Evolutionary conservation across 2,888 invertebrate species (phyloP).

Genomic region (Geotrupes spiniger): DNA sequence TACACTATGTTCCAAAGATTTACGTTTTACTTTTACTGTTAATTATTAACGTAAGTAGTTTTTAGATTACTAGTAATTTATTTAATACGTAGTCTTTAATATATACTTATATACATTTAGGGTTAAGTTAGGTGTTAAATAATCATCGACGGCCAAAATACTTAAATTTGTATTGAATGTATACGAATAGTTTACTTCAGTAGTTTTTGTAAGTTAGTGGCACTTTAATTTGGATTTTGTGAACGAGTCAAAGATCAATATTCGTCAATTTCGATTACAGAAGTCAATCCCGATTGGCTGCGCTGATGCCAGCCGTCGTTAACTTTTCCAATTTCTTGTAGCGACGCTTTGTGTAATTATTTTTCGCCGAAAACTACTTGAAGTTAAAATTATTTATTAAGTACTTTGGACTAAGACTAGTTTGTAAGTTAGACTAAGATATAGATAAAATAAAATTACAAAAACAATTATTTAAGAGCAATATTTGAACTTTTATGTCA

Average conservation of each 20-base stretch:
- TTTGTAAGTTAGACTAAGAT: not conserved
- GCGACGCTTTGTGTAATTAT: too few relatives aligned
- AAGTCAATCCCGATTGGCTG: too few relatives aligned
- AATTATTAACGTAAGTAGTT: constrained; percentile 16
- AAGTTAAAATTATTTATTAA: too few relatives aligned
- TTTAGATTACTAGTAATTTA: constrained; percentile 20
- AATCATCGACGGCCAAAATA: constrained; percentile 4
- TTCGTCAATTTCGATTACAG: too few relatives aligned
- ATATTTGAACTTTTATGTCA: constrained; percentile 29
- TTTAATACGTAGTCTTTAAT: constrained; percentile 8
- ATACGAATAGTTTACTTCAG: not conserved
- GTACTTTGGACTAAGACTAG: too few relatives aligned
- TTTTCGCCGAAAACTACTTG: too few relatives aligned
- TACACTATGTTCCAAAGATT: constrained; percentile 24
- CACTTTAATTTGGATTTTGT: too few relatives aligned
- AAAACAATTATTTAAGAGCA: constrained; percentile 27
- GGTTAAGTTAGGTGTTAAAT: constrained; percentile 8
- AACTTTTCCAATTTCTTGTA: too few relatives aligned
- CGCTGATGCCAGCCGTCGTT: too few relatives aligned
- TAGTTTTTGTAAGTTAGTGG: not conserved
- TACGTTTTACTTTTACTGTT: constrained; percentile 22
- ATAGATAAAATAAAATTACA: not conserved
- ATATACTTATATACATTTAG: constrained; percentile 5
- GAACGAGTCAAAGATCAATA: too few relatives aligned
- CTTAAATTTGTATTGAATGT: not conserved